Conservation (phyloP, 2,888 invertebrate species). For the Euspilapteryx auroguttella region DNA sequence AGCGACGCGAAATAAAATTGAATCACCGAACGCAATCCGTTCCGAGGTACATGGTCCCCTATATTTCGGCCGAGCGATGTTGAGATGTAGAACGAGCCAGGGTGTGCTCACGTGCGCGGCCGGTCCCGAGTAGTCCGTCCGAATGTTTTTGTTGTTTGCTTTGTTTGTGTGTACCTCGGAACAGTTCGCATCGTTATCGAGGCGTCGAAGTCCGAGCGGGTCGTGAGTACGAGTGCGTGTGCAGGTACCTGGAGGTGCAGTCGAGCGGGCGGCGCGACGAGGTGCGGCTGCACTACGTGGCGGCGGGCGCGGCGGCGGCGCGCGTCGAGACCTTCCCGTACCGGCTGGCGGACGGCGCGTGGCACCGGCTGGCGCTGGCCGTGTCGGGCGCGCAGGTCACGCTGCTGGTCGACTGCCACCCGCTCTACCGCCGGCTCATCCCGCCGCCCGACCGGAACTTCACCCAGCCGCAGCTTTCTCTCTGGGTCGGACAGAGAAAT, state of each 20-base stretch:
- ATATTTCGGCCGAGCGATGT: conserved; percentile 53
- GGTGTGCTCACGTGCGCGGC: conserved; percentile 34
- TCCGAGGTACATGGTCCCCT: conserved; percentile 64
- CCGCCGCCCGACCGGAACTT: conserved; percentile 78
- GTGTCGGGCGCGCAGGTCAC: conserved; percentile 83
- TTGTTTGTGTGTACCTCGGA: conserved; percentile 61
- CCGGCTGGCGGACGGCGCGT: conserved; percentile 82
- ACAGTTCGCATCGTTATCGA: conserved; percentile 35
- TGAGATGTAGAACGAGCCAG: conserved; percentile 61
- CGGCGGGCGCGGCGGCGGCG: conserved; percentile 60
- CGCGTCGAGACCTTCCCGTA: conserved; percentile 87
- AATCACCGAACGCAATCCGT: conserved; percentile 51
- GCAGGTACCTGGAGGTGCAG: conserved; percentile 88
- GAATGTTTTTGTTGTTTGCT: conserved; percentile 53
- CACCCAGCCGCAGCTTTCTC: conserved; percentile 70
- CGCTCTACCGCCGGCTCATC: conserved; percentile 79
- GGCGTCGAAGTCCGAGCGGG: conserved; percentile 16
- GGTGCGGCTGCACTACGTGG: conserved; percentile 81
- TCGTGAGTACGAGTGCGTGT: conserved; percentile 15
- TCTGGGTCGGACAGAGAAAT: conserved; percentile 89
- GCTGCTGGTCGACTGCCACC: conserved; percentile 85
- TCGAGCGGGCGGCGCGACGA: conserved; percentile 88
- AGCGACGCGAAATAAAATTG: conserved; percentile 19
- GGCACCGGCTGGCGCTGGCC: conserved; percentile 85
- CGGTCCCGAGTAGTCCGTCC: conserved; percentile 25